phyloP scores from a whole-genome alignment of 1,140 invertebrate genomes.

The Bombus waltoni region DNA sequence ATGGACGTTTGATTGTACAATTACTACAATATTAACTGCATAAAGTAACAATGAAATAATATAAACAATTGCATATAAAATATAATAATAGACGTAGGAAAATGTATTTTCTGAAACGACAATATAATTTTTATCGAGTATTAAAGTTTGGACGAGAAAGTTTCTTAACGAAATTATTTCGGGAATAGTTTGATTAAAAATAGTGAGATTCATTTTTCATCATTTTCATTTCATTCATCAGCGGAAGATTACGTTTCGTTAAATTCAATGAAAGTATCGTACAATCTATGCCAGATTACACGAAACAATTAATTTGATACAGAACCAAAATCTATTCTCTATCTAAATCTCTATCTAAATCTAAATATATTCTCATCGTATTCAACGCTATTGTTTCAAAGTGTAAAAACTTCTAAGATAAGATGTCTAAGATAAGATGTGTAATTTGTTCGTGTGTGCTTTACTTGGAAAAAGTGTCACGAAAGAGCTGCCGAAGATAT shows the following conservation, averaged over 20 bases:
- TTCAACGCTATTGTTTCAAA: background rate
- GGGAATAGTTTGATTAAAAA: background rate
- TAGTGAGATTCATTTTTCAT: background rate
- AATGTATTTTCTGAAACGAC: no score
- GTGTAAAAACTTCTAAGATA: no score
- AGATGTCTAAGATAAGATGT: no score
- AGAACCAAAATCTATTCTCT: background rate
- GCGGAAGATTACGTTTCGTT: background rate
- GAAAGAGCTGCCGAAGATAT: no score
- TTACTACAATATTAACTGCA: background rate
- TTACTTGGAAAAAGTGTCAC: no score
- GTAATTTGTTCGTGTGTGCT: no score
- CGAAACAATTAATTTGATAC: slow-evolving; percentile 35
- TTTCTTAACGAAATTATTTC: background rate
- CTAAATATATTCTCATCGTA: background rate
- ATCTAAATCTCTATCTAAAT: no score
- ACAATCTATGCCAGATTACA: background rate
- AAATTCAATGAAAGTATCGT: background rate
- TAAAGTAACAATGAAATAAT: background rate
- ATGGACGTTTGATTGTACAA: no score
- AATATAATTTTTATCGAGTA: no score
- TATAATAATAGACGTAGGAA: background rate
- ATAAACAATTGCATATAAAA: background rate
- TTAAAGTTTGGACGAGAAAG: background rate
- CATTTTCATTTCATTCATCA: background rate